Evolutionary conservation across 2,113 vertebrate species (phyloP).

Genomic region (Synodontis membranacea): DNA sequence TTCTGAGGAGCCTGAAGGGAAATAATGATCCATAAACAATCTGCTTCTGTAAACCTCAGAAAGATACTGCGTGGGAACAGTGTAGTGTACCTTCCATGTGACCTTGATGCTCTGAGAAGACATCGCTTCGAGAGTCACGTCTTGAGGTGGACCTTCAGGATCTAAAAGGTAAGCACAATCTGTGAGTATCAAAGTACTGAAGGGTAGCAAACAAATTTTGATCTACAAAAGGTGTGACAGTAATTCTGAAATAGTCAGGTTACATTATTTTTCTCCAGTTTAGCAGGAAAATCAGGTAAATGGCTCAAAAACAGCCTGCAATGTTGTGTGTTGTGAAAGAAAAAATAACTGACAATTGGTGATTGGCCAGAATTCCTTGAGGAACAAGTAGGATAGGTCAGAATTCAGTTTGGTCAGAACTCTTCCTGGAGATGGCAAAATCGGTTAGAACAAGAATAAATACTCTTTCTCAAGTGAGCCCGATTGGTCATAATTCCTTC

Average conservation of each 20-base stretch:
- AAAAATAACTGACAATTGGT: background rate
- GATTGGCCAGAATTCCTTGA: background rate
- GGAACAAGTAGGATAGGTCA: background rate
- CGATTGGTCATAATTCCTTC: background rate
- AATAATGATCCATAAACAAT: background rate
- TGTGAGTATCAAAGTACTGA: background rate
- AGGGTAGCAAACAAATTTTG: background rate
- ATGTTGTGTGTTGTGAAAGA: background rate
- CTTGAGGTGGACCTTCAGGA: slow-evolving; percentile 96
- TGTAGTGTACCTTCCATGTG: slow-evolving; percentile 88
- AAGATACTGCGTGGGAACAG: background rate
- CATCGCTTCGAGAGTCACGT: slow-evolving; percentile 91
- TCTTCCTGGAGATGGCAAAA: background rate
- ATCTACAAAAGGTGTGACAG: background rate
- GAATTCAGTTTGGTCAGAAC: background rate
- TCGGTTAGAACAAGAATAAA: background rate
- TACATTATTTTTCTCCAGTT: background rate
- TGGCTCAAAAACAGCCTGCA: background rate
- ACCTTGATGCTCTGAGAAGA: slow-evolving; percentile 97
- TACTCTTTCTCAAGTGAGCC: background rate
- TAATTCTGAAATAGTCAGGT: background rate
- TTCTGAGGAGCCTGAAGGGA: slow-evolving; percentile 85
- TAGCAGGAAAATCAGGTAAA: background rate
- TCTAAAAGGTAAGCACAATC: slow-evolving; percentile 68
- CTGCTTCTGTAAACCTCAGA: background rate